Evolutionary conservation across 2,797 vertebrate species (phyloP).

Genomic region (Melopsittacus undulatus): DNA sequence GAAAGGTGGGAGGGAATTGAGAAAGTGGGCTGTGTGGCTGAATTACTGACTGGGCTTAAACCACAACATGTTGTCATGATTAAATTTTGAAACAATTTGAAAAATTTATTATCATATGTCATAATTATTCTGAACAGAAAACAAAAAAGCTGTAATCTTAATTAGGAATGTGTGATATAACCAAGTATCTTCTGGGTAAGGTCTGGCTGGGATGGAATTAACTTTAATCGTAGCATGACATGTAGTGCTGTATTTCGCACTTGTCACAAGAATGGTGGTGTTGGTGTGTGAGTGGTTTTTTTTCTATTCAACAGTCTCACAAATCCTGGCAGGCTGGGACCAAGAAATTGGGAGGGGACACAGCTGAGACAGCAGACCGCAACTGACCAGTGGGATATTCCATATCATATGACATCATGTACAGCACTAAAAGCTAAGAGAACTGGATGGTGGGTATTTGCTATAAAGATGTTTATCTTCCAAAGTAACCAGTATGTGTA

Average conservation of each 20-base stretch:
- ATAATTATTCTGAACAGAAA: not conserved
- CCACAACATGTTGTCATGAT: not conserved
- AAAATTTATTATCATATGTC: not conserved
- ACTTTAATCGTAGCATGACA: not conserved
- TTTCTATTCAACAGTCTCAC: not conserved
- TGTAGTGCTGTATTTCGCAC: not conserved
- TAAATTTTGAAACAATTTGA: not conserved
- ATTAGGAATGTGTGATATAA: not conserved
- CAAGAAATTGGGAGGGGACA: not conserved
- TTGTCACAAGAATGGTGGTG: not conserved
- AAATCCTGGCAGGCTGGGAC: not conserved
- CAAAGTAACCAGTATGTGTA: not conserved
- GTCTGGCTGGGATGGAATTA: not conserved
- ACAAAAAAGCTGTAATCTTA: not conserved
- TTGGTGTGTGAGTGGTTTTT: rapidly evolving
- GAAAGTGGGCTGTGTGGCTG: too few species aligned
- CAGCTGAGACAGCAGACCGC: not conserved
- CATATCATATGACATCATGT: not conserved
- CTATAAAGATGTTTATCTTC: not conserved
- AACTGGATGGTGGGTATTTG: not conserved
- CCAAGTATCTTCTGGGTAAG: not conserved
- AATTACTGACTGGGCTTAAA: too few species aligned
- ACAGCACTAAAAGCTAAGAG: not conserved
- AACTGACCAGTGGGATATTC: not conserved
- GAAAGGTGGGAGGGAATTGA: too few species aligned